Evolutionary conservation across 2,113 vertebrate genomes (phyloP), one percentile per base, ranked within the genome.

Genomic region (Etheostoma cragini): DNA sequence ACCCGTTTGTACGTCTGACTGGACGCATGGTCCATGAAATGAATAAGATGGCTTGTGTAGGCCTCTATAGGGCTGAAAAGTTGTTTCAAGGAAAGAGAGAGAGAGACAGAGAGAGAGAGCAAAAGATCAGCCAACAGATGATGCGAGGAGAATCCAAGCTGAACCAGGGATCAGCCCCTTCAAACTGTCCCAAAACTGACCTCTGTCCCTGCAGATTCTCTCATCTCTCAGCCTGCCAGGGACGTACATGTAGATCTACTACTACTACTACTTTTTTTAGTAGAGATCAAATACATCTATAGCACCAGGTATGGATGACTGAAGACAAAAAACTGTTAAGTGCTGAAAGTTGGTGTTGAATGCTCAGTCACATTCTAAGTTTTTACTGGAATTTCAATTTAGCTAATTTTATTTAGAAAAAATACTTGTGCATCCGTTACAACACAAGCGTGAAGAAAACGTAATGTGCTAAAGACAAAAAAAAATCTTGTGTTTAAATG

Each of bases 141-240:
- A 88, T 60, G 42, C 63, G 82, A 85, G 60, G 74, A 84, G 81
- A 90, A 92, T 82, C 79, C 83, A 93, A 89, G 89, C 89, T 86
- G 85, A 91, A 93, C 87, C 38, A 15, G 15, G 74, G 80, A 78
- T 84, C 87, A 50, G 77, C 92, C 90, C 82, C 84, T 84, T 86
- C 70, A 83, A 88, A 90, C 77, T 81, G 78, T 86, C 83, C 86
- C 67, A 47, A 79, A 84, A 81, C 47, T 72, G 42, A 53, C 63
- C 46, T 49, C 45, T n/a, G 73, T 74, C 83, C 82, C 81, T 69
- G 42, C 52, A 62, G 21, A 84, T 71, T 66, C 62, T 80, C 70
- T 45, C 45, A 47, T 56, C 67, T 42, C 69, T 69, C 66, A 61
- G 61, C 21, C 62, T 61, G 21, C 46, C 50, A 16, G 42, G 15